Conservation (phyloP, 2,113 vertebrate genomes). For the Lagenorhynchus albirostris region DNA sequence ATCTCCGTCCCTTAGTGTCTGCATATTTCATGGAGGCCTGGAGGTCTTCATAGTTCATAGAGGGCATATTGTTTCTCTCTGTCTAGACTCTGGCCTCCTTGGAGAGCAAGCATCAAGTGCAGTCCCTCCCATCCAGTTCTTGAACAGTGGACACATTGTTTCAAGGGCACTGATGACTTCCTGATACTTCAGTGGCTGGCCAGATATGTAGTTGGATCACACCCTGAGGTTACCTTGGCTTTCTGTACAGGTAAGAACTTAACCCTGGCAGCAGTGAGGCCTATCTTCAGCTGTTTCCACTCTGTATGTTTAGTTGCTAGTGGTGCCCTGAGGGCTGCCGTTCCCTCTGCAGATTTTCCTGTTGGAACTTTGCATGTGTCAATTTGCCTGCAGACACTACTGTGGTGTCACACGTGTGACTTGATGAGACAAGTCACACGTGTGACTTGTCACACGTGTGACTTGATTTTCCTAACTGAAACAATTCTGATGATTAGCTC, state of each 20-base stretch:
- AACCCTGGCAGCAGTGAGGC: not conserved
- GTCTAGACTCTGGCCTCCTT: not conserved
- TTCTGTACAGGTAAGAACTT: not conserved
- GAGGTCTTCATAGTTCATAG: not conserved
- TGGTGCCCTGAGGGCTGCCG: not conserved
- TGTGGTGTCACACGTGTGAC: constrained; percentile 9
- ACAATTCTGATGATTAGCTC: constrained; percentile 43
- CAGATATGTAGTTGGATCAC: not conserved
- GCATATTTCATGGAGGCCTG: not conserved
- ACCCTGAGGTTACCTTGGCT: not conserved
- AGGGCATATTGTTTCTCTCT: not conserved
- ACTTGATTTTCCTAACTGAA: constrained; percentile 53
- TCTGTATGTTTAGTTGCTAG: not conserved
- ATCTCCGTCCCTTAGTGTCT: not conserved
- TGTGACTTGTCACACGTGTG: constrained; percentile 3
- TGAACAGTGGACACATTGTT: not conserved
- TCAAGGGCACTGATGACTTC: not conserved
- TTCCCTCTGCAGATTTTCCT: not conserved
- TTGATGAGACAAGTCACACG: not conserved
- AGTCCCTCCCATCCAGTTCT: not conserved
- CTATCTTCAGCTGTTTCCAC: not conserved
- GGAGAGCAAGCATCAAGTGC: not conserved
- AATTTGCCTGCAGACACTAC: not conserved
- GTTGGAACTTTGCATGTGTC: constrained; percentile 7
- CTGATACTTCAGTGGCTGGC: not conserved